phyloP scores from a whole-genome alignment of 2,797 vertebrate species.

The Syngnathus rostellatus region DNA sequence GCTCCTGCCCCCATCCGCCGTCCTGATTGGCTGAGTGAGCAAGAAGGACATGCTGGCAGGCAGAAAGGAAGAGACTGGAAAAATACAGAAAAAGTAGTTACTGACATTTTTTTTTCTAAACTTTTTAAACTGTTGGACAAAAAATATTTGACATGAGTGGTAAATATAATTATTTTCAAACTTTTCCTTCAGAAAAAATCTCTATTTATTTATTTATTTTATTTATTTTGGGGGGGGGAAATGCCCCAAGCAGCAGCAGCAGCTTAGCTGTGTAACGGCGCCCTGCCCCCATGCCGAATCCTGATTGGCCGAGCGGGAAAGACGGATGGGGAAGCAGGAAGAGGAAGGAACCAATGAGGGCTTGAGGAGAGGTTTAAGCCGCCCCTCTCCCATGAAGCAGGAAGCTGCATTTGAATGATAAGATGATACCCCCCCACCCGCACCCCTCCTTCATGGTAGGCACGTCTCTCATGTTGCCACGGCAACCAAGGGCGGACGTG shows the following conservation, averaged over 20 bases:
- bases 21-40: slow-evolving; percentile 50
- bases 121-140: too few species aligned
- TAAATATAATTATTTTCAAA: too few species aligned
- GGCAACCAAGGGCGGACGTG: slow-evolving; percentile 43
- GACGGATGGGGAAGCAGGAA: slow-evolving; percentile 3
- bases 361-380: not conserved
- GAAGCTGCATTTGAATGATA: slow-evolving; percentile 33
- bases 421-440: not conserved
- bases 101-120: too few species aligned
- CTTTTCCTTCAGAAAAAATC: not conserved
- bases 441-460: not conserved
- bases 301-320: slow-evolving; percentile 47
- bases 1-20: slow-evolving; percentile 24
- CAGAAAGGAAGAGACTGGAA: not conserved
- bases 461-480: slow-evolving; percentile 44
- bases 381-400: slow-evolving; percentile 12
- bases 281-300: slow-evolving; percentile 42
- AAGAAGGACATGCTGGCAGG: slow-evolving; percentile 6
- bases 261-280: slow-evolving; percentile 44
- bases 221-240: too few species aligned
- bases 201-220: too few species aligned
- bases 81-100: not conserved
- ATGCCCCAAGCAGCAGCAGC: not conserved
- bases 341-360: slow-evolving; percentile 12
- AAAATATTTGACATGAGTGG: too few species aligned